Evolutionary conservation across 2,888 invertebrate species (phyloP).

Genomic region (Strigamia maritima): DNA sequence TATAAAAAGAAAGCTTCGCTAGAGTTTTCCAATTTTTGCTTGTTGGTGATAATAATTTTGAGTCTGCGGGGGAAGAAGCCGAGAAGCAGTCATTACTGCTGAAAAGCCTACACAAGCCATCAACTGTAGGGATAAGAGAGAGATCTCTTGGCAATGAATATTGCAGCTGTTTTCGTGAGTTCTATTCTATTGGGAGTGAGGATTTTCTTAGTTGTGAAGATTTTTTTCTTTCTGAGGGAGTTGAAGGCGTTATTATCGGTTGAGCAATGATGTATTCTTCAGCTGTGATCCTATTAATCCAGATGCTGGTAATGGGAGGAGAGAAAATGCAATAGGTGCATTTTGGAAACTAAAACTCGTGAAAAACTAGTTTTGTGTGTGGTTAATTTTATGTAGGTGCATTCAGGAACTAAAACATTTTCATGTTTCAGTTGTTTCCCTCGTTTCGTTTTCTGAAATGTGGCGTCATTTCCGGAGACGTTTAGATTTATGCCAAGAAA

Average conservation of each 20-base stretch:
- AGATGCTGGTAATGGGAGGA: neutral
- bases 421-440: too few relatives aligned
- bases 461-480: too few relatives aligned
- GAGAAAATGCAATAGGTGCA: neutral
- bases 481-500: too few relatives aligned
- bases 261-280: conserved; percentile 26
- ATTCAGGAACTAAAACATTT: too few relatives aligned
- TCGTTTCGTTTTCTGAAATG: neutral
- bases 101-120: neutral
- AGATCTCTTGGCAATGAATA: conserved; percentile 29
- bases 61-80: conserved; percentile 2
- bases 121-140: neutral
- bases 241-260: conserved; percentile 15
- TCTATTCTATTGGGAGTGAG: conserved; percentile 27
- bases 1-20: conserved; percentile 5
- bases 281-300: conserved; percentile 18
- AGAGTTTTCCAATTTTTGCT: conserved; percentile 31
- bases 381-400: too few relatives aligned
- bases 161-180: neutral
- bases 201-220: neutral
- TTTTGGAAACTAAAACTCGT: neutral
- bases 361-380: neutral
- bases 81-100: conserved; percentile 4
- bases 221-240: neutral
- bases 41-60: conserved; percentile 24